Conservation (phyloP, 1,140 invertebrate genomes). For the Leptopilina boulardi region DNA sequence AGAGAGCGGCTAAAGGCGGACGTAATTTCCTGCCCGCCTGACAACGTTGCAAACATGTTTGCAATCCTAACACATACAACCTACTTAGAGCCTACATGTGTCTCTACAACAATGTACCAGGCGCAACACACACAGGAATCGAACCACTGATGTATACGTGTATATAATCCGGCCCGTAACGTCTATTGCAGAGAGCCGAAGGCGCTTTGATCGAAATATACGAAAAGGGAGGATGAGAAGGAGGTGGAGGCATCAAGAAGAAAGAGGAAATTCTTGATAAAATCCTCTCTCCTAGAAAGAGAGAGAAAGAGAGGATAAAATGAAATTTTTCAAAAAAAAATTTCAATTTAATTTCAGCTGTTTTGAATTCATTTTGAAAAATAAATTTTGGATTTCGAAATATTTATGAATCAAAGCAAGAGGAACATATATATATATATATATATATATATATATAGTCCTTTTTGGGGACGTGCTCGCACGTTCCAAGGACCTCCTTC, state of each 20-base stretch:
- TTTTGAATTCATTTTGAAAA: too few species aligned
- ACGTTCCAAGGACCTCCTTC: constrained; percentile 58
- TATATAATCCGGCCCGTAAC: constrained; percentile 15
- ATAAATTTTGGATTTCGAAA: too few species aligned
- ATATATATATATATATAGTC: background rate
- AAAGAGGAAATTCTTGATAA: constrained; percentile 21
- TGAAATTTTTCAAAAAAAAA: background rate
- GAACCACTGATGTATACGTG: constrained; percentile 29
- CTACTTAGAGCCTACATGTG: constrained; percentile 33
- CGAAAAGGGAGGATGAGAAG: constrained; percentile 10
- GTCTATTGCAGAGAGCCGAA: constrained; percentile 38
- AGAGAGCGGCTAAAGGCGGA: constrained; percentile 74
- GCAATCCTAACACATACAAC: constrained; percentile 63
- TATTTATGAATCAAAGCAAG: background rate
- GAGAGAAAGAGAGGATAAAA: background rate
- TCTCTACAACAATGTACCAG: constrained; percentile 39
- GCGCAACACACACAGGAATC: constrained; percentile 46
- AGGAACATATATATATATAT: too few species aligned
- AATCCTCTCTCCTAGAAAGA: constrained; percentile 15
- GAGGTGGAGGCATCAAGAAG: constrained; percentile 38
- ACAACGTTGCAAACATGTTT: constrained; percentile 75
- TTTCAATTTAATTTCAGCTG: too few species aligned
- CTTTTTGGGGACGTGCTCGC: constrained; percentile 10
- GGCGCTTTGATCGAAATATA: constrained; percentile 46
- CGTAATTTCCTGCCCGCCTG: constrained; percentile 77